phyloP scores from a whole-genome alignment of 92 coral and sea anemone genomes.

The Epizoanthus scotinus region DNA sequence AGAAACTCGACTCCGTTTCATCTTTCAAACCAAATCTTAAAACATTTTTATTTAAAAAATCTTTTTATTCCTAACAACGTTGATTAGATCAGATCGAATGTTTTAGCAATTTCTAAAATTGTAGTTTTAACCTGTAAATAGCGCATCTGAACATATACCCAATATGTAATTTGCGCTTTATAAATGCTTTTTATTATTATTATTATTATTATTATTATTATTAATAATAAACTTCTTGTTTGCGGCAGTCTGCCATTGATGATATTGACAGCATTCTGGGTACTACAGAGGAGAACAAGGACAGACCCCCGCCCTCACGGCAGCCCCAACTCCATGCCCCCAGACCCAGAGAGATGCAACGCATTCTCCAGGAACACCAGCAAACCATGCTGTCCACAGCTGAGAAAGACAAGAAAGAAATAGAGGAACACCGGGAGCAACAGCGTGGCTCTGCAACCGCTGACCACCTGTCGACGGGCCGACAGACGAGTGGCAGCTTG shows the following conservation, averaged over 20 bases:
- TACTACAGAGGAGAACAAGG: slow-evolving; percentile 87
- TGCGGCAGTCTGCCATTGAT: slow-evolving; percentile 81
- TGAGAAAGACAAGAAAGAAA: slow-evolving; percentile 81
- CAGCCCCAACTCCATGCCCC: slow-evolving; percentile 97
- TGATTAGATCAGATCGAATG: no score
- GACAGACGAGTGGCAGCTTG: slow-evolving; percentile 31
- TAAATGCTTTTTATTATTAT: no score
- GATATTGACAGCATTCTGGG: slow-evolving; percentile 92
- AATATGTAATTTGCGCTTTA: no score
- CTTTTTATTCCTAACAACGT: no score
- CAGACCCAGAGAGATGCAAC: slow-evolving; percentile 95
- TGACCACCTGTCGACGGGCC: slow-evolving; percentile 41
- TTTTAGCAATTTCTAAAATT: no score
- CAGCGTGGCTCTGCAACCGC: slow-evolving; percentile 21
- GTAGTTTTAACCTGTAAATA: no score
- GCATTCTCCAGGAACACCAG: slow-evolving; percentile 91
- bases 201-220: no score
- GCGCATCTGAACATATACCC: no score
- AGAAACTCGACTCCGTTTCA: no score
- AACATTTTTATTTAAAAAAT: no score
- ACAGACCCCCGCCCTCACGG: slow-evolving; percentile 66
- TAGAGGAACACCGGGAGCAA: slow-evolving; percentile 56
- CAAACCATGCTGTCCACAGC: slow-evolving; percentile 73
- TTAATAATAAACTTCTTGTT: no score
- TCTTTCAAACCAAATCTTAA: no score